Percentiles rank a stretch among this genome's conserved stretches.
phyloP scores from a whole-genome alignment of 2,888 invertebrate species.

The Cephalotes varians region DNA sequence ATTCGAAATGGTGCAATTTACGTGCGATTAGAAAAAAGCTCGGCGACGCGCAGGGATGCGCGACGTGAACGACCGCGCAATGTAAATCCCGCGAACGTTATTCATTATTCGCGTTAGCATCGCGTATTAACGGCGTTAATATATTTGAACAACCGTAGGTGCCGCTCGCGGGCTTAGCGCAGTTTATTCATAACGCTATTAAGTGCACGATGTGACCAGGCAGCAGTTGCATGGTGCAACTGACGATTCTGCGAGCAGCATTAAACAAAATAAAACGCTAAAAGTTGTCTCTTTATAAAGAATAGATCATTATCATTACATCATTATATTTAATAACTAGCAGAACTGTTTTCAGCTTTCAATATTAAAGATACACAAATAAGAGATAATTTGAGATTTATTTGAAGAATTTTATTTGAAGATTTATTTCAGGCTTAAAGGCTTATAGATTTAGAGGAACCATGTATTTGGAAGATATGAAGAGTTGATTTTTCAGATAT shows the following conservation, averaged over 20 bases:
- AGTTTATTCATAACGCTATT: slow-evolving; percentile 52
- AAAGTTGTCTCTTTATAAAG: not conserved
- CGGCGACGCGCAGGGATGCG: slow-evolving; percentile 33
- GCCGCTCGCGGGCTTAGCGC: slow-evolving; percentile 50
- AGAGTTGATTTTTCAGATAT: not conserved
- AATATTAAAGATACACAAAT: not conserved
- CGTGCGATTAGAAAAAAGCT: slow-evolving; percentile 46
- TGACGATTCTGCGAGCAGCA: not conserved
- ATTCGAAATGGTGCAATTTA: slow-evolving; percentile 49
- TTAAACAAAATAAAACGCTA: not conserved
- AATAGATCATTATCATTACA: slow-evolving; percentile 6
- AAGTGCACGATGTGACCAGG: slow-evolving; percentile 30
- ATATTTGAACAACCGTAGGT: slow-evolving; percentile 50
- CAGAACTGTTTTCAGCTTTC: not conserved
- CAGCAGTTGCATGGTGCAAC: not conserved
- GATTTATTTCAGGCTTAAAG: not conserved
- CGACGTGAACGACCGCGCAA: slow-evolving; percentile 52
- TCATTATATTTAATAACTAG: slow-evolving; percentile 7
- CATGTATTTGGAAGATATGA: not conserved
- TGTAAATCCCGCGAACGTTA: slow-evolving; percentile 48
- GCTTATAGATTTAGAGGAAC: not conserved
- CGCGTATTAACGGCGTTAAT: slow-evolving; percentile 53
- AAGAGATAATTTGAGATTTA: too few relatives aligned
- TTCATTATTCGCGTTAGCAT: slow-evolving; percentile 52
- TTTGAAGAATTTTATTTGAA: too few relatives aligned